Conservation (phyloP, 2,113 vertebrate genomes). For the Microcebus tavaratra region DNA sequence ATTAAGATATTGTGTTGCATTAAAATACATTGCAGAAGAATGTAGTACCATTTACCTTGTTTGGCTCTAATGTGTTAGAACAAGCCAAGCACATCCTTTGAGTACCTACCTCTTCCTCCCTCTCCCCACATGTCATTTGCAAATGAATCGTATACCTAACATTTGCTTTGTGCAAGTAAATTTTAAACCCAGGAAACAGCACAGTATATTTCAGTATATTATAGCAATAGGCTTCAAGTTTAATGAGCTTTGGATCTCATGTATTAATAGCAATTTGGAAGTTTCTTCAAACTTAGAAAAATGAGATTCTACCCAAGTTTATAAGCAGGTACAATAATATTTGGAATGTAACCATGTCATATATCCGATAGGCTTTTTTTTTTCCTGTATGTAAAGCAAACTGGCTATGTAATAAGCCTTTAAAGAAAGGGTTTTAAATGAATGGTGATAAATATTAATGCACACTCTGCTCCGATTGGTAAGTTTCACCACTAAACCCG, state of each 20-base stretch:
- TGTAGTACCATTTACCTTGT: background rate
- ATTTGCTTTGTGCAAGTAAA: slow-evolving; percentile 43
- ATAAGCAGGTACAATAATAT: slow-evolving; percentile 13
- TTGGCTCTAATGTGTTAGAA: background rate
- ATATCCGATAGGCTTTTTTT: background rate
- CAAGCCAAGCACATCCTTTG: background rate
- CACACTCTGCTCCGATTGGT: background rate
- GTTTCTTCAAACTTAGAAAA: slow-evolving; percentile 64
- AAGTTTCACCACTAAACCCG: background rate
- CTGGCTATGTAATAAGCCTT: slow-evolving; percentile 57
- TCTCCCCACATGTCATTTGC: background rate
- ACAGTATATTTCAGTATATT: slow-evolving; percentile 43
- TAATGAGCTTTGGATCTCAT: slow-evolving; percentile 63
- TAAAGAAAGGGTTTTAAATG: background rate
- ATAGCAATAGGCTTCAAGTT: slow-evolving; percentile 47
- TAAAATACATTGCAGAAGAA: background rate
- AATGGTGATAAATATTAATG: background rate
- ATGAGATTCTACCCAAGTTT: slow-evolving; percentile 46
- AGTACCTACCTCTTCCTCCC: background rate
- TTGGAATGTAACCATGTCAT: slow-evolving; percentile 50
- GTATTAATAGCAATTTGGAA: slow-evolving; percentile 48
- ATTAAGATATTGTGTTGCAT: background rate
- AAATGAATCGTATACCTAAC: slow-evolving; percentile 15
- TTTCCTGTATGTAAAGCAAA: slow-evolving; percentile 52
- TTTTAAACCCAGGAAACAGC: slow-evolving; percentile 57